phyloP scores from a whole-genome alignment of 1,140 invertebrate genomes.

The Metaphire vulgaris region DNA sequence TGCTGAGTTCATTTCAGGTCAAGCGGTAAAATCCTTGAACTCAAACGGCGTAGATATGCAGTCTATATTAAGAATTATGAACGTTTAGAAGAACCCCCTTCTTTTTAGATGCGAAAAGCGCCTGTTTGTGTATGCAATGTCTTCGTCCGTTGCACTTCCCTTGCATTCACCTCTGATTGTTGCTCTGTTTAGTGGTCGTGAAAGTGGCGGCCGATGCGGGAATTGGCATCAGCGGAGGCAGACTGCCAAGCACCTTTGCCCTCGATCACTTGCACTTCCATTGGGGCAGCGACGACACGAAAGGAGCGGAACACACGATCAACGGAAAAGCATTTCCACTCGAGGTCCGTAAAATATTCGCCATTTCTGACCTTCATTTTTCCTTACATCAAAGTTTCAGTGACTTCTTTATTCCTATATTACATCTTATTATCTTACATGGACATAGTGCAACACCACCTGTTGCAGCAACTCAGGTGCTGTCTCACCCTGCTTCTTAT shows the following conservation, averaged over 20 bases:
- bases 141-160: too few relatives aligned
- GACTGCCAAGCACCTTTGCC: constrained; percentile 30
- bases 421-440: not conserved
- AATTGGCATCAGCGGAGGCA: not conserved
- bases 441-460: not conserved
- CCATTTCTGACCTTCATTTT: not conserved
- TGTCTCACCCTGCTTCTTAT: not conserved
- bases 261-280: constrained; percentile 43
- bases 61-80: too few relatives aligned
- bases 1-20: too few relatives aligned
- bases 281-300: constrained; percentile 36
- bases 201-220: not conserved
- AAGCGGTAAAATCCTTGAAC: too few relatives aligned
- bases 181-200: not conserved
- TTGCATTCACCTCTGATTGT: too few relatives aligned
- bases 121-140: too few relatives aligned
- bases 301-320: constrained; percentile 42
- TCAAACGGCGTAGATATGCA: too few relatives aligned
- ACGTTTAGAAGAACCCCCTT: too few relatives aligned
- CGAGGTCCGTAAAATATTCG: constrained; percentile 42
- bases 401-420: constrained; percentile 1
- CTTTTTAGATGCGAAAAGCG: too few relatives aligned
- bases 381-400: not conserved
- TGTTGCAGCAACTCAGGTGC: not conserved
- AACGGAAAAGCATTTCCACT: constrained; percentile 36